Conservation (phyloP, 2,113 vertebrate species). For the Bagarius yarrelli region DNA sequence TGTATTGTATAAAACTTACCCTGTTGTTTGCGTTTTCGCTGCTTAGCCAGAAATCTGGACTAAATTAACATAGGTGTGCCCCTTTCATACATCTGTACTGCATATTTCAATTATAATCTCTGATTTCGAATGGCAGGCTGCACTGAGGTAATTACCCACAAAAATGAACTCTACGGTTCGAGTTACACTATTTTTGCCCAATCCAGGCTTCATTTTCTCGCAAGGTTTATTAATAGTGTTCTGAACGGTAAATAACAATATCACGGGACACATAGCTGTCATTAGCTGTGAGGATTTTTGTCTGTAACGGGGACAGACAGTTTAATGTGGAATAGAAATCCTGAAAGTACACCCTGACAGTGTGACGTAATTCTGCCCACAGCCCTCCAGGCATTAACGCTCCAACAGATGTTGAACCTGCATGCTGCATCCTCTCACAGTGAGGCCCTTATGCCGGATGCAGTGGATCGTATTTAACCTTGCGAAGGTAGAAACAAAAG, state of each 20-base stretch:
- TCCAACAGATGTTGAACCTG: conserved; percentile 52
- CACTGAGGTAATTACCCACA: conserved; percentile 16
- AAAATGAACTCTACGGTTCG: background rate
- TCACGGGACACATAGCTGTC: background rate
- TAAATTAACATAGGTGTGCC: conserved; percentile 28
- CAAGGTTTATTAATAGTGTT: background rate
- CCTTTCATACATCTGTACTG: conserved; percentile 16
- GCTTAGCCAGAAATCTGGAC: conserved; percentile 23
- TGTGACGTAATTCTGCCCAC: conserved; percentile 34
- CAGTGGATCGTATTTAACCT: conserved; percentile 53
- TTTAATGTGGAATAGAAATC: conserved; percentile 12
- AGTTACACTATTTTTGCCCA: background rate
- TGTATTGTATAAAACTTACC: conserved; percentile 2
- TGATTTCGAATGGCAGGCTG: conserved; percentile 28
- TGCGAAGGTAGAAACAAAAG: conserved; percentile 60
- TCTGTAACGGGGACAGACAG: background rate
- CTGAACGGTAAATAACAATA: background rate
- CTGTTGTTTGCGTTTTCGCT: conserved; percentile 5
- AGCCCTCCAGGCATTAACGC: conserved; percentile 44
- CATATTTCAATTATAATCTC: conserved; percentile 27
- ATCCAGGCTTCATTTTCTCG: background rate
- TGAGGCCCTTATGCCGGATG: conserved; percentile 47
- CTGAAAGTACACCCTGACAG: conserved; percentile 43
- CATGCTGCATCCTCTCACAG: conserved; percentile 40
- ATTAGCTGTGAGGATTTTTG: background rate